Evolutionary conservation across 2,888 invertebrate species (phyloP), one percentile per base, ranked within the genome.

Genomic region (Abscondita cerata): DNA sequence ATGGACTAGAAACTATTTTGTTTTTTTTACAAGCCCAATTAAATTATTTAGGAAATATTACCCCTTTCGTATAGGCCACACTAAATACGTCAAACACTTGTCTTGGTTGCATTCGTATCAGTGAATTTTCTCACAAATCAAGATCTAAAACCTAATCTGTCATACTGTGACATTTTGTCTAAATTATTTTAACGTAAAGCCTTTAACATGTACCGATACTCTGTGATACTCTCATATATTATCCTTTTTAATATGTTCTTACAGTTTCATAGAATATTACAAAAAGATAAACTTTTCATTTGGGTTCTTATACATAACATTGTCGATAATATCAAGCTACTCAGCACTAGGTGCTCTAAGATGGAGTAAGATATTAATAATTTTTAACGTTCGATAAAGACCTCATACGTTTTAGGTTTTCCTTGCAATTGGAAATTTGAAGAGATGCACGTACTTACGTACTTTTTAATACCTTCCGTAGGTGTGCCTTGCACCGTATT

Each of bases 391-490:
- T 11, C 25, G 2, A 25, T 25, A 25, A 25, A 25, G 6, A 25
- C n/a, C 25, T 25, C 25, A 25, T 2, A 6, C 25, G 8, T 33
- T 48, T 25, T 31, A 48, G 48, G n/a, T 48, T 48, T 48, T 15
- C 48, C 33, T 15, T 19, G 48, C 13, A 20, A 48, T 15, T 48
- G 48, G 48, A 48, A 48, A n/a, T 1, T 48, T 48, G 48, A 48
- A 33, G 48, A 48, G 25, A n/a, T 48, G 4, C 48, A 48, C 31
- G 48, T 31, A 3, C 13, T 25, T 1, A 13, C 13, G 1, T 19
- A 3, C 11, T 48, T 48, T 48, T 48, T 48, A 15, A 15, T 48
- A 48, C 48, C 48, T 11, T 3, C 48, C 19, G 5, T 25, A 31
- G 48, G 31, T 12, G 25, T 48, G 12, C 48, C 48, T 2, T 48